phyloP scores from a whole-genome alignment of 2,888 invertebrate genomes.

The Drosophila siamana region DNA sequence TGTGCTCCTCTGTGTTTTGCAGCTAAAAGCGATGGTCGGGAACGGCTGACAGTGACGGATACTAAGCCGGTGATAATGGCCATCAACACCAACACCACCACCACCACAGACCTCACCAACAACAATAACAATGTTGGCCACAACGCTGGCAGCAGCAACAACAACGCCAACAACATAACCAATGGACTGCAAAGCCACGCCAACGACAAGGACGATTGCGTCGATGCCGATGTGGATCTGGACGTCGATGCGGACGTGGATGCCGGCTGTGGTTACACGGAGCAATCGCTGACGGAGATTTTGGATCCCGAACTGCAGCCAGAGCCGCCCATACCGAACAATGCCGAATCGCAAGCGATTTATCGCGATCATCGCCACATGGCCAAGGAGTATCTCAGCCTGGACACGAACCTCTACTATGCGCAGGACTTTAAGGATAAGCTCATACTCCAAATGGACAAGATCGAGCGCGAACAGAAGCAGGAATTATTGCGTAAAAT shows the following conservation, averaged over 20 bases:
- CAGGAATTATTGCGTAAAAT: constrained; percentile 83
- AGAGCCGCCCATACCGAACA: constrained; percentile 91
- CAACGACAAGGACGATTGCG: constrained; percentile 30
- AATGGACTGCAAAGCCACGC: constrained; percentile 57
- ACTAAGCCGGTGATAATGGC: constrained; percentile 82
- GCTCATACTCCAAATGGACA: constrained; percentile 87
- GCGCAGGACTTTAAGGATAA: constrained; percentile 92
- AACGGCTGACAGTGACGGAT: constrained; percentile 84
- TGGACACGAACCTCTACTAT: constrained; percentile 94
- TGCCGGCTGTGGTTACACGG: constrained; percentile 66
- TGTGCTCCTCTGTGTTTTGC: background rate
- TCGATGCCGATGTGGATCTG: constrained; percentile 64
- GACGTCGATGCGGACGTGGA: constrained; percentile 74
- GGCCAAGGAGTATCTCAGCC: constrained; percentile 94
- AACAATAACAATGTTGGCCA: constrained; percentile 44
- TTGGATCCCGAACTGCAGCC: constrained; percentile 93
- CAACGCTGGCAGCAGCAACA: constrained; percentile 31
- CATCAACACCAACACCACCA: constrained; percentile 46
- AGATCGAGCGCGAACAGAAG: constrained; percentile 82
- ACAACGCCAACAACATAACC: constrained; percentile 23
- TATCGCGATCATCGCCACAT: constrained; percentile 95
- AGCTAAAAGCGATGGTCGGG: constrained; percentile 85
- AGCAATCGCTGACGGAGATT: constrained; percentile 89
- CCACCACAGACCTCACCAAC: constrained; percentile 61
- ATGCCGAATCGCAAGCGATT: constrained; percentile 92